phyloP scores from a whole-genome alignment of 2,888 invertebrate genomes.

The Chrysopilus asiliformis region DNA sequence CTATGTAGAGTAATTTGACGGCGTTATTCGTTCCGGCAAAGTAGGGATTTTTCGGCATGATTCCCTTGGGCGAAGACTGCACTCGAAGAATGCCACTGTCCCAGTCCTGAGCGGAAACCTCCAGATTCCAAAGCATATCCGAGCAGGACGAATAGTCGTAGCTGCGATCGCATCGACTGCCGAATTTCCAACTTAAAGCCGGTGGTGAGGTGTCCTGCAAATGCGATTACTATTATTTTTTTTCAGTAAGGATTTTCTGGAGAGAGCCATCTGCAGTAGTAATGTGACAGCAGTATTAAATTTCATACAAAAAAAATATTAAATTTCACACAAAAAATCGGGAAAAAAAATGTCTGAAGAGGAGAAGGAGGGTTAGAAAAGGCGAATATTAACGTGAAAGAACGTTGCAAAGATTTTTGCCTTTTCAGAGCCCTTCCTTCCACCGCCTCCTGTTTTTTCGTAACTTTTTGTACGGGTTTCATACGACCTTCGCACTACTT shows the following conservation, averaged over 20 bases:
- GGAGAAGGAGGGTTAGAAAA: too few species aligned
- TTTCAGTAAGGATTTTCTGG: not conserved
- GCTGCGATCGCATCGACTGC: slow-evolving; percentile 43
- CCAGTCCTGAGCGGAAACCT: slow-evolving; percentile 51
- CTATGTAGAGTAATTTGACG: slow-evolving; percentile 51
- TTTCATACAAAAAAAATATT: not conserved
- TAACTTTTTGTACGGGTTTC: too few species aligned
- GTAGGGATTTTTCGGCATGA: slow-evolving; percentile 49
- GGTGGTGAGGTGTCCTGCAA: slow-evolving; percentile 44
- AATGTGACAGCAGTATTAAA: too few species aligned
- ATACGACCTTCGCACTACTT: too few species aligned
- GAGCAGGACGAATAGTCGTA: slow-evolving; percentile 43
- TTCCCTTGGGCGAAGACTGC: slow-evolving; percentile 44
- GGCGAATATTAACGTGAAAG: too few species aligned
- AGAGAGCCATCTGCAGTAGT: not conserved
- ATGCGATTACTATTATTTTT: slow-evolving; percentile 14
- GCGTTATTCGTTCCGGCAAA: slow-evolving; percentile 53
- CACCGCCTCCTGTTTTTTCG: too few species aligned
- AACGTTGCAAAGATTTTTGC: too few species aligned
- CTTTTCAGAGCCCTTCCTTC: too few species aligned
- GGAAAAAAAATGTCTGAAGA: too few species aligned
- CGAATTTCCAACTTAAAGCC: slow-evolving; percentile 46
- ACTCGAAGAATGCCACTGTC: slow-evolving; percentile 49
- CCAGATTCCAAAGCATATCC: slow-evolving; percentile 55
- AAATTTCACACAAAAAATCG: too few species aligned